phyloP scores from a whole-genome alignment of 2,888 invertebrate species.

The Temnothorax unifasciatus region DNA sequence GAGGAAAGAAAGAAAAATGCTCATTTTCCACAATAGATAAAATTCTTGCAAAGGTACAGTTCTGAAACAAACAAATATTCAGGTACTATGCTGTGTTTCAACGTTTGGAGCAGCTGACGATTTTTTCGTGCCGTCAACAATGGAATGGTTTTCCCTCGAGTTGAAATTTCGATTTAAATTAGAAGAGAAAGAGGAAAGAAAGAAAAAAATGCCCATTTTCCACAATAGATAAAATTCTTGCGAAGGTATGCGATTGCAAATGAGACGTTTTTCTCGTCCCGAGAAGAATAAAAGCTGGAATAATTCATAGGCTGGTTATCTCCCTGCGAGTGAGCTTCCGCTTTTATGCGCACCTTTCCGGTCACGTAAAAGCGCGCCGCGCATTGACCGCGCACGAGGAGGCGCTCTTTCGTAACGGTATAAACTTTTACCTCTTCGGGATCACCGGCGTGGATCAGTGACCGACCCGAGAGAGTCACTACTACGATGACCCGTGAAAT shows the following conservation, averaged over 20 bases:
- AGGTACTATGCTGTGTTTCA: background rate
- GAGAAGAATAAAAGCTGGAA: background rate
- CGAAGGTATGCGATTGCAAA: background rate
- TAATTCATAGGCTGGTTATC: slow-evolving; percentile 14
- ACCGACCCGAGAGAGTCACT: slow-evolving; percentile 75
- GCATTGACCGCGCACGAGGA: slow-evolving; percentile 68
- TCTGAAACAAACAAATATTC: background rate
- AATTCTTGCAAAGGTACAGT: background rate
- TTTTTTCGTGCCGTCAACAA: background rate
- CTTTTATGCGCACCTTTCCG: slow-evolving; percentile 55
- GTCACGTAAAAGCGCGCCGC: slow-evolving; percentile 63
- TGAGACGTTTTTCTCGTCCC: background rate
- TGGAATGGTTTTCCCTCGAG: background rate
- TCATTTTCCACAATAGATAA: background rate
- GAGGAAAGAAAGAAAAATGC: background rate
- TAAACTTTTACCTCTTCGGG: slow-evolving; percentile 73
- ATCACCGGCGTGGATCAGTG: slow-evolving; percentile 77
- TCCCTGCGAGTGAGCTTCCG: slow-evolving; percentile 61
- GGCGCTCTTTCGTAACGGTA: slow-evolving; percentile 73
- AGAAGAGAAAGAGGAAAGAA: background rate
- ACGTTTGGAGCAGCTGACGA: background rate
- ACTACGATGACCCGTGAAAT: slow-evolving; percentile 74
- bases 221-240: background rate
- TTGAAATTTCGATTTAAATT: background rate
- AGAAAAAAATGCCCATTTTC: background rate